Evolutionary conservation across 2,797 vertebrate species (phyloP).

Genomic region (Acanthornis magna): DNA sequence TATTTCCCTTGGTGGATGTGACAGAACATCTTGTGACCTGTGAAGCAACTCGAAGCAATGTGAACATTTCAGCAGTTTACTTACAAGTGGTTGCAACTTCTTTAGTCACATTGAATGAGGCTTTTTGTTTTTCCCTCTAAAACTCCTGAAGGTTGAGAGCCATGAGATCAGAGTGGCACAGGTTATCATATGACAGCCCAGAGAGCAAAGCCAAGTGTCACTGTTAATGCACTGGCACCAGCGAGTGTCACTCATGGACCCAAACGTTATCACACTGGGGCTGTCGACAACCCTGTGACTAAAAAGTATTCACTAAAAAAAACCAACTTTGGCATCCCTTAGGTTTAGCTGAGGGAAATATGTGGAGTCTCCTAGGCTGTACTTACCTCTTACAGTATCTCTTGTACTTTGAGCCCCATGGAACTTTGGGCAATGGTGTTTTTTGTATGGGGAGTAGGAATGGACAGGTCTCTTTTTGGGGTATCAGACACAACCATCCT

Average conservation of each 20-base stretch:
- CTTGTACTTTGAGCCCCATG: rapidly evolving
- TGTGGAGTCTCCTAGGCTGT: not conserved
- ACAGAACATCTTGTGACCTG: not conserved
- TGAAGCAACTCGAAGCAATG: not conserved
- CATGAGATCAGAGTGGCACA: not conserved
- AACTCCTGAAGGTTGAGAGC: not conserved
- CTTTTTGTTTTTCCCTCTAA: not conserved
- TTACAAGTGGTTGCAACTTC: not conserved
- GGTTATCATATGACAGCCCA: not conserved
- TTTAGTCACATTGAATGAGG: not conserved
- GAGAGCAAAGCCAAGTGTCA: not conserved
- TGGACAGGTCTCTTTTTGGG: not conserved
- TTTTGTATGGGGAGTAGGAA: not conserved
- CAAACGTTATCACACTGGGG: rapidly evolving
- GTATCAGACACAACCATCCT: not conserved
- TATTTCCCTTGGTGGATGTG: not conserved
- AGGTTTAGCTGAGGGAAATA: not conserved
- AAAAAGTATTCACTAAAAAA: not conserved
- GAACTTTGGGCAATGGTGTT: not conserved
- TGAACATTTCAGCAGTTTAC: not conserved
- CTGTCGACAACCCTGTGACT: not conserved
- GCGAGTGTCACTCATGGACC: not conserved
- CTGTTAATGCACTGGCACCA: not conserved
- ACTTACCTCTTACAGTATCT: not conserved
- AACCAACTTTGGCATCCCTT: not conserved